These are phyloP conservation scores for Nineta flava DNA, from an alignment of 2,888 invertebrate genomes.

Conservation along the genomic window DNA sequence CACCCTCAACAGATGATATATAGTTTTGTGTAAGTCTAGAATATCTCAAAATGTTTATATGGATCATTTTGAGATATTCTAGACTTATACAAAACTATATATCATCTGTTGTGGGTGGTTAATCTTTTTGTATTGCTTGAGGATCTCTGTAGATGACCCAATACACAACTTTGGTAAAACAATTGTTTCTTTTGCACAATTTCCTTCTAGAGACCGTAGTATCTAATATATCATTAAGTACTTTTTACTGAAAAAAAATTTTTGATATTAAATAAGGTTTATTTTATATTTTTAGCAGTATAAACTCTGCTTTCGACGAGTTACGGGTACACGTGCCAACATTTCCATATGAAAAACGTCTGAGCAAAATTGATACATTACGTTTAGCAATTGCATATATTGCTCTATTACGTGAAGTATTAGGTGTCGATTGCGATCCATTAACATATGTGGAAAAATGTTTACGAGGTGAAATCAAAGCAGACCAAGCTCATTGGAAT, in stretches of 20 bases:
- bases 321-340: slow-evolving; percentile 95
- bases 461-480: slow-evolving; percentile 76
- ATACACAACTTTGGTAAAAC: too few species aligned
- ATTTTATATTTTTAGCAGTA: slow-evolving; percentile 62
- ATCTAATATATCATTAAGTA: too few species aligned
- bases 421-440: slow-evolving; percentile 80
- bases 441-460: slow-evolving; percentile 87
- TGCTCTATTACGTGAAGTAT: slow-evolving; percentile 68
- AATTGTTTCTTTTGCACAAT: too few species aligned
- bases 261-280: background rate
- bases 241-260: background rate
- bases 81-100: too few species aligned
- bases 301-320: slow-evolving; percentile 98
- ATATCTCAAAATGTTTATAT: too few species aligned
- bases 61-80: too few species aligned
- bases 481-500: slow-evolving; percentile 85
- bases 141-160: too few species aligned
- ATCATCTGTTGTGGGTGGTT: too few species aligned
- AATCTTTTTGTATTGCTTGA: too few species aligned
- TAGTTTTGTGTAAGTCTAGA: too few species aligned
- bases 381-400: slow-evolving; percentile 96
- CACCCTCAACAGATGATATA: too few species aligned
- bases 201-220: too few species aligned
- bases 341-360: slow-evolving; percentile 94
- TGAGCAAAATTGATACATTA: slow-evolving; percentile 97